Conservation (phyloP, 1,140 invertebrate genomes). For the Drosophila parvula region DNA sequence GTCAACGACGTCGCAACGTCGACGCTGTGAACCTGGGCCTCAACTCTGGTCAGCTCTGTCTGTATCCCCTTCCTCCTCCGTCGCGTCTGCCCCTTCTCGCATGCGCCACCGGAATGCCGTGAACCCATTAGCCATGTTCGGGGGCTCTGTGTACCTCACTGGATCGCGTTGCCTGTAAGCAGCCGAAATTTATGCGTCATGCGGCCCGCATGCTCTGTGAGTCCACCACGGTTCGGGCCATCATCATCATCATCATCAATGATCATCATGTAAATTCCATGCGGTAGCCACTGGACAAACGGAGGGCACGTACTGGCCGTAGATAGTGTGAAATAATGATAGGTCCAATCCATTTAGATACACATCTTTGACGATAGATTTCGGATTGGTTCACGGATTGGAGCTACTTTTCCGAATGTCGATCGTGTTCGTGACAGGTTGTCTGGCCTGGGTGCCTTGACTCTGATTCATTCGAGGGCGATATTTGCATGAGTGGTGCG, state of each 20-base stretch:
- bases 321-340: slow-evolving; percentile 58
- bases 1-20: slow-evolving; percentile 53
- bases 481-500: slow-evolving; percentile 37
- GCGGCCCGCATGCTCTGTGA: slow-evolving; percentile 44
- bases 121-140: slow-evolving; percentile 74
- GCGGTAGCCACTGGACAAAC: slow-evolving; percentile 33
- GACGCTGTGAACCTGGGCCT: slow-evolving; percentile 42
- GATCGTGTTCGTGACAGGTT: slow-evolving; percentile 33
- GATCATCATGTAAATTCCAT: slow-evolving; percentile 56
- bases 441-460: slow-evolving; percentile 33
- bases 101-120: slow-evolving; percentile 81
- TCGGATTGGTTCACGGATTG: slow-evolving; percentile 22
- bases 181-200: slow-evolving; percentile 81
- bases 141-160: slow-evolving; percentile 38
- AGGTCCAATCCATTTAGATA: slow-evolving; percentile 49
- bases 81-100: slow-evolving; percentile 41
- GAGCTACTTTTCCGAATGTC: slow-evolving; percentile 28
- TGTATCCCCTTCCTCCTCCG: background rate
- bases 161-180: slow-evolving; percentile 53
- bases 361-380: slow-evolving; percentile 48
- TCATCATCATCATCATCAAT: slow-evolving; percentile 37
- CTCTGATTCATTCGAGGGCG: slow-evolving; percentile 36
- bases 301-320: slow-evolving; percentile 43
- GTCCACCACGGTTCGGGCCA: slow-evolving; percentile 32
- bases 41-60: slow-evolving; percentile 32